A percentile compares a stretch with the other conserved stretches of the same genome.
These are phyloP conservation scores for Glaucopsyche alexis DNA, from an alignment of 2,888 invertebrate genomes.

Conservation along the genomic window DNA sequence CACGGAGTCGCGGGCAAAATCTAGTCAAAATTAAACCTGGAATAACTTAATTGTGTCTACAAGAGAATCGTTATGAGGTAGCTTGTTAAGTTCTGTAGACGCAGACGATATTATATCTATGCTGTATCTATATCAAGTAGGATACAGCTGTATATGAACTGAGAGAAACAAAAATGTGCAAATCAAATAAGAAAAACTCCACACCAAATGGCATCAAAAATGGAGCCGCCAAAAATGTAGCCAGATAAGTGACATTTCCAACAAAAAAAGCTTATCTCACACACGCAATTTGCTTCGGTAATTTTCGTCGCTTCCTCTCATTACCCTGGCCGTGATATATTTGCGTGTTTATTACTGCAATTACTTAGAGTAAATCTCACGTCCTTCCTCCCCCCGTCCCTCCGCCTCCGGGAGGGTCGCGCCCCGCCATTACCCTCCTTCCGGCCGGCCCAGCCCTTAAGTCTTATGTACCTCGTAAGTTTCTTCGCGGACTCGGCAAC, in stretches of 20 bases:
- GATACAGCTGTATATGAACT: background rate
- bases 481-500: conserved; percentile 78
- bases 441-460: conserved; percentile 78
- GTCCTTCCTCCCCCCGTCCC: conserved; percentile 72
- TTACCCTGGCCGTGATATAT: conserved; percentile 78
- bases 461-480: conserved; percentile 80
- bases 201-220: conserved; percentile 43
- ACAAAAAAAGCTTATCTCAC: conserved; percentile 76
- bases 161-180: conserved; percentile 31
- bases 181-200: conserved; percentile 34
- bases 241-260: conserved; percentile 41
- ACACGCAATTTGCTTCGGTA: conserved; percentile 79
- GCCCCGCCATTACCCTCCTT: conserved; percentile 78
- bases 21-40: no score
- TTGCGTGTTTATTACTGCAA: conserved; percentile 81
- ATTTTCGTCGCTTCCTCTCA: conserved; percentile 78
- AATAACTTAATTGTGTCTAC: no score
- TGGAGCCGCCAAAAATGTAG: conserved; percentile 38
- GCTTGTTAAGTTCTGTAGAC: background rate
- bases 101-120: background rate
- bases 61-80: no score
- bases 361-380: conserved; percentile 82
- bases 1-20: no score
- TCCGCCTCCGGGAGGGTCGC: conserved; percentile 63
- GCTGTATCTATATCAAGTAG: background rate